Conservation (phyloP, 2,797 vertebrate species). For the Varecia variegata region DNA sequence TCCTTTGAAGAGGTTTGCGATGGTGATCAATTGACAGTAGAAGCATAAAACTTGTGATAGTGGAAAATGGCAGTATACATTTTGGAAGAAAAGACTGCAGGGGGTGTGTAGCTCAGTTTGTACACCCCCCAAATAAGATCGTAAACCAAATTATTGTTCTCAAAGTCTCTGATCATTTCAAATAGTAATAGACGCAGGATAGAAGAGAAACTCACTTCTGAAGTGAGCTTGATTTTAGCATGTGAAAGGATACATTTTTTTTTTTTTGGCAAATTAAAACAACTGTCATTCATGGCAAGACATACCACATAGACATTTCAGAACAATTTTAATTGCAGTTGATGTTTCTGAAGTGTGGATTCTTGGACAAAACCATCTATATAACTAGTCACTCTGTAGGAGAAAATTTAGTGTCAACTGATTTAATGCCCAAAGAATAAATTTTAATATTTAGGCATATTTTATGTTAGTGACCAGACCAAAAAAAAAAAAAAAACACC, state of each 20-base stretch:
- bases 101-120: not conserved
- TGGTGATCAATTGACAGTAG: not conserved
- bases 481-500: not conserved
- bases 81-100: not conserved
- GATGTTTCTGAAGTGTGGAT: slow-evolving; percentile 46
- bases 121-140: not conserved
- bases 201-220: not conserved
- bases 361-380: not conserved
- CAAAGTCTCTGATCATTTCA: not conserved
- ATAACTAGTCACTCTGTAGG: not conserved
- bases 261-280: not conserved
- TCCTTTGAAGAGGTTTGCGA: not conserved
- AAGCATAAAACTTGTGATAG: not conserved
- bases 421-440: slow-evolving; percentile 2
- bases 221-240: slow-evolving; percentile 9
- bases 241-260: not conserved
- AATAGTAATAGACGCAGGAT: not conserved
- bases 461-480: not conserved
- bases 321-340: slow-evolving; percentile 3
- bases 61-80: not conserved
- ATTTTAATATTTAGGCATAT: slow-evolving; percentile 9
- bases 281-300: not conserved
- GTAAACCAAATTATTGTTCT: not conserved
- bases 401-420: not conserved
- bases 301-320: not conserved